Percentiles rank a stretch among this genome's conserved stretches.
Conservation (phyloP, 2,113 vertebrate species). For the Odobenus rosmarus region DNA sequence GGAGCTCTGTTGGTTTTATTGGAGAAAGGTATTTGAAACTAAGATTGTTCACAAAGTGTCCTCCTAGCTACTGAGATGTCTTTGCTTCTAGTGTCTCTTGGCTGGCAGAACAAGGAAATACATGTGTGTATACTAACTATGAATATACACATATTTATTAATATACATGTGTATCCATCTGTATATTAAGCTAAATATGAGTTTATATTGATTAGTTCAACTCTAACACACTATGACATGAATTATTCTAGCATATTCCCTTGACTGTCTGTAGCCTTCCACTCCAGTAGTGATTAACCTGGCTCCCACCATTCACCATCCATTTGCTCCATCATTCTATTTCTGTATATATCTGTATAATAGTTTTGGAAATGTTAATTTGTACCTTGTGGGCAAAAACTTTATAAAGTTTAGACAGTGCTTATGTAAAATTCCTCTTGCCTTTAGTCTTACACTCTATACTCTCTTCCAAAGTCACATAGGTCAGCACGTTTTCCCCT, state of each 20-base stretch:
- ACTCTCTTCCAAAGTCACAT: not conserved
- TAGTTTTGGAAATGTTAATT: not conserved
- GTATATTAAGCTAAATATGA: not conserved
- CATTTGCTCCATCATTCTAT: not conserved
- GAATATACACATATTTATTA: not conserved
- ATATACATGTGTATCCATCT: not conserved
- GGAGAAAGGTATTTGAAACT: not conserved
- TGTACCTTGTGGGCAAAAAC: not conserved
- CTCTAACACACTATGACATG: not conserved
- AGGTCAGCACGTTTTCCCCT: not conserved
- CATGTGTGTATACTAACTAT: not conserved
- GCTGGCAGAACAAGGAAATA: not conserved
- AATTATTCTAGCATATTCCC: not conserved
- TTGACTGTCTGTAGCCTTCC: not conserved
- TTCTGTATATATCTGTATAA: too few relatives aligned
- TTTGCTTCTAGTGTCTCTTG: not conserved
- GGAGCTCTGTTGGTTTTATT: not conserved
- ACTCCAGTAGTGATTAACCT: not conserved
- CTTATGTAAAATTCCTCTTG: not conserved
- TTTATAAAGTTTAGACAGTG: not conserved
- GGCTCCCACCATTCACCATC: not conserved
- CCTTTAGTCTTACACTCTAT: not conserved
- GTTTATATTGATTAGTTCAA: not conserved
- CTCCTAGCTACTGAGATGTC: not conserved
- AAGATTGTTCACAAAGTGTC: not conserved